A percentile compares a stretch with the other conserved stretches of the same genome.
Conservation (phyloP, 2,113 vertebrate genomes). For the Eulemur rufifrons region DNA sequence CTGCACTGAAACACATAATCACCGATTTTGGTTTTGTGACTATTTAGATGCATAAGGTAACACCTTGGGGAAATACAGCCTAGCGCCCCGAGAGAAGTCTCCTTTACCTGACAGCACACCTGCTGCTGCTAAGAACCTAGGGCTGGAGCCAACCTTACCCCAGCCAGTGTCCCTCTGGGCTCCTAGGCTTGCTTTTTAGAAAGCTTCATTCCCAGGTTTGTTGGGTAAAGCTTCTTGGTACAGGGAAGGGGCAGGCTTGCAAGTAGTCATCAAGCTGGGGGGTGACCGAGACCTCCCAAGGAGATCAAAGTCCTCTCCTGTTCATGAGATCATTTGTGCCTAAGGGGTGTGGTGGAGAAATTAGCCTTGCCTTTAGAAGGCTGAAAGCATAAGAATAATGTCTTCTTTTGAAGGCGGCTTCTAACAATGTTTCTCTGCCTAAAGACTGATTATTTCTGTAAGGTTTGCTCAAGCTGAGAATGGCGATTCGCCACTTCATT, state of each 20-base stretch:
- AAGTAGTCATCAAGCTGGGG: neutral
- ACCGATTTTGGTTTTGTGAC: neutral
- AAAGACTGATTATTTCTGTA: neutral
- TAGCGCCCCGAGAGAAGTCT: neutral
- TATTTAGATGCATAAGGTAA: neutral
- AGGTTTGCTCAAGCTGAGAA: neutral
- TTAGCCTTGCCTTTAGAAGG: neutral
- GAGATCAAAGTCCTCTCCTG: neutral
- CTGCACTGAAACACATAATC: neutral
- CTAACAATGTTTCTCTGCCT: neutral
- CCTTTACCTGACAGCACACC: neutral
- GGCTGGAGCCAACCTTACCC: neutral
- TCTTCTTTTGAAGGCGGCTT: neutral
- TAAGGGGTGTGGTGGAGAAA: neutral
- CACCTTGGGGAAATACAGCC: neutral
- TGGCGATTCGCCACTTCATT: neutral
- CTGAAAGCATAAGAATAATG: neutral
- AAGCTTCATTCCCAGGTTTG: neutral
- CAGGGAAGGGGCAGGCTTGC: neutral
- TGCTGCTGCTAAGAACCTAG: neutral
- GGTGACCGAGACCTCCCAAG: neutral
- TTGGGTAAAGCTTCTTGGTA: neutral
- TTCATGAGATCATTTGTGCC: neutral
- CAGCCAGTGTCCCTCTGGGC: neutral
- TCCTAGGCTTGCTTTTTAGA: neutral